Percentiles rank a stretch among this genome's conserved stretches.
These are phyloP conservation scores for Propithecus deckenii DNA, from an alignment of 2,797 vertebrate species.

Conservation along the genomic window DNA sequence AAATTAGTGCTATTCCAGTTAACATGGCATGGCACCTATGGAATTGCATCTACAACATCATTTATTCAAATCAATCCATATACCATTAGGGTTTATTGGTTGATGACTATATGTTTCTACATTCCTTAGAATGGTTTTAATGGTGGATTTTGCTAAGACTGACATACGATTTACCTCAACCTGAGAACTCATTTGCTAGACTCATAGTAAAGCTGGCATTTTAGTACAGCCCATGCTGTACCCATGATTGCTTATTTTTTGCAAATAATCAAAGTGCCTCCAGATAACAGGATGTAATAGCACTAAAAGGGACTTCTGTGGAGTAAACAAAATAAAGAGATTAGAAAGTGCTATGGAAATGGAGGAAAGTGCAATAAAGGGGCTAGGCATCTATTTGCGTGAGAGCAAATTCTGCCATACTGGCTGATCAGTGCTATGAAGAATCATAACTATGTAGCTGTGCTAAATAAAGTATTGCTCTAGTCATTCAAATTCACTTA, in stretches of 20 bases:
- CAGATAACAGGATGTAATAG: slow-evolving; percentile 48
- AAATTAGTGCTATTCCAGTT: neutral
- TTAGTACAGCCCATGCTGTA: slow-evolving; percentile 17
- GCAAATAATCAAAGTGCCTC: slow-evolving; percentile 52
- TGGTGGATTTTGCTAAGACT: neutral
- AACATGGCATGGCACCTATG: neutral
- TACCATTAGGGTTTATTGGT: slow-evolving; percentile 15
- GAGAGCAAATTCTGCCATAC: neutral
- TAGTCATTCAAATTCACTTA: slow-evolving; percentile 6
- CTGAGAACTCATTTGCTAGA: neutral
- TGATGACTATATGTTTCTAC: slow-evolving; percentile 34
- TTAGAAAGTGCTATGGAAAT: slow-evolving; percentile 53
- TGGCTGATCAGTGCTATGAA: neutral
- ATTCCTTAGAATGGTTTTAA: slow-evolving; percentile 4
- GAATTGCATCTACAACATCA: neutral
- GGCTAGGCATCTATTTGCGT: neutral
- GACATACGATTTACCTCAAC: neutral
- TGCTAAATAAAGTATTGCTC: neutral
- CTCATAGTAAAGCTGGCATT: slow-evolving; percentile 30
- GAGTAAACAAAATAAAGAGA: slow-evolving; percentile 59
- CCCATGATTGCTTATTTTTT: slow-evolving; percentile 49
- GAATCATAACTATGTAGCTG: neutral
- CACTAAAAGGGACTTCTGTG: slow-evolving; percentile 35
- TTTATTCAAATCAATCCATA: slow-evolving; percentile 10
- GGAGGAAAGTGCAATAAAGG: neutral